Evolutionary conservation across 2,113 vertebrate genomes (phyloP).

Genomic region (Oryctolagus cuniculus): DNA sequence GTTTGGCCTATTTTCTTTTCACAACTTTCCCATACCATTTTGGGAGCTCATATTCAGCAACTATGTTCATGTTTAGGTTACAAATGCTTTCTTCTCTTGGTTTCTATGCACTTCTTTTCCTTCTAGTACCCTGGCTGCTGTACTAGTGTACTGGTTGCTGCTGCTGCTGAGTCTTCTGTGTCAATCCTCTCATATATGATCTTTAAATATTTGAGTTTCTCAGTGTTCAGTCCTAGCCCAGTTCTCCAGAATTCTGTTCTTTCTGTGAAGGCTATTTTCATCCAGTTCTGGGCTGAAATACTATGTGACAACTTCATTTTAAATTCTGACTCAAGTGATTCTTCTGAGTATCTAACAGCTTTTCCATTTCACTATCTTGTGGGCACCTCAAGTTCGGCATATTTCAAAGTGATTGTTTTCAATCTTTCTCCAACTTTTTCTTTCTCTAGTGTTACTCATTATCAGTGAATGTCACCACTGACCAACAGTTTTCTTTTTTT

Average conservation of each 20-base stretch:
- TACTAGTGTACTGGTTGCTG: neutral
- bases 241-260: conserved; percentile 54
- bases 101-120: conserved; percentile 18
- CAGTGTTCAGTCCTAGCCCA: neutral
- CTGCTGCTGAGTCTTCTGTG: conserved; percentile 9
- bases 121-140: neutral
- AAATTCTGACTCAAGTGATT: conserved; percentile 11
- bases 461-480: neutral
- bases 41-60: conserved; percentile 11
- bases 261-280: conserved; percentile 25
- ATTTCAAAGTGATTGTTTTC: neutral
- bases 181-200: neutral
- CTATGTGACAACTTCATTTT: conserved; percentile 44
- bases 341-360: conserved; percentile 14
- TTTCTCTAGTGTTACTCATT: conserved; percentile 4
- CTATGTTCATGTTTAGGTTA: neutral
- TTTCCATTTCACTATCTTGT: conserved; percentile 28
- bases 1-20: neutral
- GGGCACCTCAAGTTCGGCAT: conserved; percentile 38
- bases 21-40: conserved; percentile 12
- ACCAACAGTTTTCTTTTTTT: conserved; percentile 15
- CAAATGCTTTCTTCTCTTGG: conserved; percentile 32
- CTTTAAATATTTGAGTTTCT: conserved; percentile 54
- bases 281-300: conserved; percentile 12
- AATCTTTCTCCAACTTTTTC: conserved; percentile 4